Conservation (phyloP, 2,113 vertebrate species). For the Alectura lathami region DNA sequence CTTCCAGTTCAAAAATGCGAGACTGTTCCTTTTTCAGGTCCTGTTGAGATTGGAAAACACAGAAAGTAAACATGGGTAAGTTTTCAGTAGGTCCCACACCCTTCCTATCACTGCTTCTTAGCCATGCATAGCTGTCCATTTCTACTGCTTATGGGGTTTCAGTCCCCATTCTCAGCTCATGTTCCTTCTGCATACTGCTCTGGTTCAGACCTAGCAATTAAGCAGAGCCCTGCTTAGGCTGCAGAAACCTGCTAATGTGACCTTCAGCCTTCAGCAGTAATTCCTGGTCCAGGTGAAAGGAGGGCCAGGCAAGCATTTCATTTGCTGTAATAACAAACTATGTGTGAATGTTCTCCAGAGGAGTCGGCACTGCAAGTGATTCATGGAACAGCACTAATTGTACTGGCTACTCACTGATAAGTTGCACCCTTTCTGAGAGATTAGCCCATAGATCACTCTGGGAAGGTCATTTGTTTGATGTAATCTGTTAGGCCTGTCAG, state of each 20-base stretch:
- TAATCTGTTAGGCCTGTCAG: neutral
- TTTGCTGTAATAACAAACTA: neutral
- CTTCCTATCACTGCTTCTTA: neutral
- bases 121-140: neutral
- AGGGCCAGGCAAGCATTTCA: neutral
- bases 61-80: neutral
- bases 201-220: neutral
- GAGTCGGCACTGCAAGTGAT: neutral
- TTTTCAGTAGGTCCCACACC: neutral
- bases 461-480: neutral
- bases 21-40: neutral
- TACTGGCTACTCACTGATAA: neutral
- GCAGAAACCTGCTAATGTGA: neutral
- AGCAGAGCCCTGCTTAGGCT: neutral
- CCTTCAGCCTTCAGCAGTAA: neutral
- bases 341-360: neutral
- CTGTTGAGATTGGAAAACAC: neutral
- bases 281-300: neutral
- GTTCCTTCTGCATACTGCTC: neutral
- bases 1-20: neutral
- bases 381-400: constrained; percentile 28
- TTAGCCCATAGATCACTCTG: constrained; percentile 39
- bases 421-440: neutral
- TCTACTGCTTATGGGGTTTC: neutral
- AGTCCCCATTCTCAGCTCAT: neutral